Conservation (phyloP, 2,113 vertebrate genomes). For the Tychaedon coryphoeus region DNA sequence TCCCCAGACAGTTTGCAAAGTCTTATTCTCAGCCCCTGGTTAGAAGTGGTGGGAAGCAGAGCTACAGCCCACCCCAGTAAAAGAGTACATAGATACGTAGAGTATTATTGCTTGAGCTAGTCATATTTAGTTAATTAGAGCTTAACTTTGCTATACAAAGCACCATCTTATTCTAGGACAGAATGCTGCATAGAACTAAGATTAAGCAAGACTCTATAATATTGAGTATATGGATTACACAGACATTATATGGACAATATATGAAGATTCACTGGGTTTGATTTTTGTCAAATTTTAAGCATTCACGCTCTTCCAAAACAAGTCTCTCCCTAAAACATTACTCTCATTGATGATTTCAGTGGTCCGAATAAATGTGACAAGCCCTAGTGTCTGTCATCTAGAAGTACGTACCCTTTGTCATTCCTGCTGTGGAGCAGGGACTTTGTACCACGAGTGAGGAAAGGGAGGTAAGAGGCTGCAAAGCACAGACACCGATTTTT, state of each 20-base stretch:
- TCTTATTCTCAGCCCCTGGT: not conserved
- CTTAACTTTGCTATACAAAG: not conserved
- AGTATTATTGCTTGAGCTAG: not conserved
- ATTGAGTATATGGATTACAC: not conserved
- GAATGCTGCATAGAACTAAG: not conserved
- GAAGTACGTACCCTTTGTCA: not conserved
- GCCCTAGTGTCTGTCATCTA: not conserved
- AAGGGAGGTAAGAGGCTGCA: not conserved
- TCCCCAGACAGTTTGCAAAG: not conserved
- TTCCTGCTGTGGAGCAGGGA: not conserved
- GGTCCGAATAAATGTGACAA: not conserved
- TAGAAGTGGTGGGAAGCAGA: not conserved
- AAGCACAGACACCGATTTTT: not conserved
- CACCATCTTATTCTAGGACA: not conserved
- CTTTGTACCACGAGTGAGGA: accelerated
- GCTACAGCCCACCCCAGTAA: not conserved
- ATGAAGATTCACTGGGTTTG: not conserved
- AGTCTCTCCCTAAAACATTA: not conserved
- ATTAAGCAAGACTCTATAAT: not conserved
- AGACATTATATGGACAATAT: not conserved
- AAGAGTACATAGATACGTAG: not conserved
- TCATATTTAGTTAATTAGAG: not conserved
- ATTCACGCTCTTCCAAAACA: not conserved
- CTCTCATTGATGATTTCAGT: not conserved
- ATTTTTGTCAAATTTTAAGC: not conserved